Conservation (phyloP, 2,888 invertebrate species). For the Andrena trimmerana region DNA sequence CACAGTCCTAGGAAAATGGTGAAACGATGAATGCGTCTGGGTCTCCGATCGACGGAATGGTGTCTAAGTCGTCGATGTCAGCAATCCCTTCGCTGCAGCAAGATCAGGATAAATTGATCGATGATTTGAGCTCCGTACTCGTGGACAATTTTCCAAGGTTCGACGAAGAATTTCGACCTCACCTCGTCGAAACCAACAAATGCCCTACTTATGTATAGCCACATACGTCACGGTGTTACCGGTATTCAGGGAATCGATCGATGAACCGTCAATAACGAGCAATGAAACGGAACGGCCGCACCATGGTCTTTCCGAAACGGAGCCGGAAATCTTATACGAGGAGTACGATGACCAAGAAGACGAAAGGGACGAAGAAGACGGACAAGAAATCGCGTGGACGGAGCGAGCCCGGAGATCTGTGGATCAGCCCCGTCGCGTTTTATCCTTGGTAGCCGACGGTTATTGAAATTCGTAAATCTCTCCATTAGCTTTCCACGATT, state of each 20-base stretch:
- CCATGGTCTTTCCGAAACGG: neutral
- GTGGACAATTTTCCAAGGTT: neutral
- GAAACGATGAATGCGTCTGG: too few species aligned
- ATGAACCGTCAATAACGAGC: neutral
- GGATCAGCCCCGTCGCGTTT: constrained; percentile 1
- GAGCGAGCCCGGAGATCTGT: neutral
- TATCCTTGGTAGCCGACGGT: constrained; percentile 30
- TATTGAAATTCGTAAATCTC: too few species aligned
- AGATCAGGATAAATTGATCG: too few species aligned
- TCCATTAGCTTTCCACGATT: neutral
- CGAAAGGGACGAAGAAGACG: neutral
- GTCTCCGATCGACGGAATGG: too few species aligned
- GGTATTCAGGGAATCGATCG: neutral
- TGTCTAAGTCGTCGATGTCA: too few species aligned
- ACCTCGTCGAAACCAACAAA: too few species aligned
- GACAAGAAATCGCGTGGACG: neutral
- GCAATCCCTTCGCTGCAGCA: too few species aligned
- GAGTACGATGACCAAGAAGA: constrained; percentile 54
- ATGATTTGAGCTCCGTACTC: too few species aligned
- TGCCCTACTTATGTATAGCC: too few species aligned
- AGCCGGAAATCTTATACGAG: constrained; percentile 23
- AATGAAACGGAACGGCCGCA: rapidly evolving
- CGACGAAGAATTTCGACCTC: neutral
- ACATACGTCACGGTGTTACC: too few species aligned
- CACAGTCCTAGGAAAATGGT: too few species aligned